Conservation (phyloP, 2,113 vertebrate species). For the Etheostoma cragini region DNA sequence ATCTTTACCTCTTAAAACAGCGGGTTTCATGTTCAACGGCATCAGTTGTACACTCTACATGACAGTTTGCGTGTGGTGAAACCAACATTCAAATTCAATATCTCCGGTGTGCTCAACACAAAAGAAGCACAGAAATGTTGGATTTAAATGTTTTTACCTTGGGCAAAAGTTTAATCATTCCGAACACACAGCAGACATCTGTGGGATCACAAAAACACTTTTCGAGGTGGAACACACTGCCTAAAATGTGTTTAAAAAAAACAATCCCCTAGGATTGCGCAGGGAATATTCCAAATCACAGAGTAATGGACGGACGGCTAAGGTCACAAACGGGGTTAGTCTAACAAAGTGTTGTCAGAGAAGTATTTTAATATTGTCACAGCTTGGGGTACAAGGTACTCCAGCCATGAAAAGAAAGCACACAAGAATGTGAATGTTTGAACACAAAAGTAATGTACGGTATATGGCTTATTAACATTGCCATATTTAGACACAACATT, state of each 20-base stretch:
- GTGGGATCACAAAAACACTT: slow-evolving; percentile 3
- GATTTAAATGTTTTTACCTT: background rate
- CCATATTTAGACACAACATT: background rate
- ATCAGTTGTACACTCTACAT: too few relatives aligned
- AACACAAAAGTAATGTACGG: too few relatives aligned
- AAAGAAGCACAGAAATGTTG: background rate
- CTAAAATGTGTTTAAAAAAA: background rate
- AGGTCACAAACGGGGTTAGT: slow-evolving; percentile 13
- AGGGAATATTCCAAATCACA: background rate
- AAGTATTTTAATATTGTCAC: slow-evolving; percentile 19
- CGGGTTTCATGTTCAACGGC: background rate
- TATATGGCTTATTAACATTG: background rate
- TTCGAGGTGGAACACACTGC: slow-evolving; percentile 14
- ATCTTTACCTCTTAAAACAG: background rate
- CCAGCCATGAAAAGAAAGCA: background rate
- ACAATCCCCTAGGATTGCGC: background rate
- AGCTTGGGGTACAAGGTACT: background rate
- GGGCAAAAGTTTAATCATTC: background rate
- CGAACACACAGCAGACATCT: background rate
- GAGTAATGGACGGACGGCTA: slow-evolving; percentile 1
- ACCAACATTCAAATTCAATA: background rate
- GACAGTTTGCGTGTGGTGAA: background rate
- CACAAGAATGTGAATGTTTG: background rate
- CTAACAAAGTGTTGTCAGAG: slow-evolving; percentile 1
- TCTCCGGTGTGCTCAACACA: background rate